These are phyloP conservation scores for Rhadina sibilatrix DNA, from an alignment of 2,113 vertebrate species.

Conservation along the genomic window DNA sequence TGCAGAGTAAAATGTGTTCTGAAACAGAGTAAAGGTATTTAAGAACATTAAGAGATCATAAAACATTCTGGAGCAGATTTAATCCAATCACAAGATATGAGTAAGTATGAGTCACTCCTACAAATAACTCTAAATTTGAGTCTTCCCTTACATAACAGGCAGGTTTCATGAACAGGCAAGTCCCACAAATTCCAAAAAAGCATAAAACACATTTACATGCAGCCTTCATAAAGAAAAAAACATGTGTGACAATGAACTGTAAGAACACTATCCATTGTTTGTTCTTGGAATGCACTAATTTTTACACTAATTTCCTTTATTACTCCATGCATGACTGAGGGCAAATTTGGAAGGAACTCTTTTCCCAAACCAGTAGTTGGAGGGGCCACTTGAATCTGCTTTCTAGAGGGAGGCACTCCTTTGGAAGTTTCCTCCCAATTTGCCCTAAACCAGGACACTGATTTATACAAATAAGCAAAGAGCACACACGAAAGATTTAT, in stretches of 20 bases:
- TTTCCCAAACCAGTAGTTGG: neutral
- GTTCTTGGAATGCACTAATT: neutral
- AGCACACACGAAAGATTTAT: neutral
- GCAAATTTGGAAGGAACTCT: neutral
- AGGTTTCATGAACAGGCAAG: neutral
- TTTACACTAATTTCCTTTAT: neutral
- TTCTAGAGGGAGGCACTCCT: neutral
- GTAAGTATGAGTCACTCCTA: neutral
- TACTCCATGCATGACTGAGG: neutral
- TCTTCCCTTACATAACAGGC: neutral
- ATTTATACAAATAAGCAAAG: neutral
- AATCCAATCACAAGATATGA: neutral
- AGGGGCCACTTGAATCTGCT: neutral
- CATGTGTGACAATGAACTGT: accelerated
- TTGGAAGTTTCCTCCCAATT: neutral
- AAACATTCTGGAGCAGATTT: neutral
- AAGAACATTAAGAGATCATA: neutral
- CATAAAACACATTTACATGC: neutral
- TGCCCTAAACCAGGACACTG: neutral
- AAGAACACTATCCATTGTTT: neutral
- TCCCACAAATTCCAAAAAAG: neutral
- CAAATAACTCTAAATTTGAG: neutral
- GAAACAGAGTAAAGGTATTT: constrained; percentile 17
- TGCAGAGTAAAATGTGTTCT: constrained; percentile 96
- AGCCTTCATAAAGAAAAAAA: neutral